Evolutionary conservation across 1,140 invertebrate species (phyloP), one percentile per base, ranked within the genome.

Genomic region (Brachionus rotundiformis): DNA sequence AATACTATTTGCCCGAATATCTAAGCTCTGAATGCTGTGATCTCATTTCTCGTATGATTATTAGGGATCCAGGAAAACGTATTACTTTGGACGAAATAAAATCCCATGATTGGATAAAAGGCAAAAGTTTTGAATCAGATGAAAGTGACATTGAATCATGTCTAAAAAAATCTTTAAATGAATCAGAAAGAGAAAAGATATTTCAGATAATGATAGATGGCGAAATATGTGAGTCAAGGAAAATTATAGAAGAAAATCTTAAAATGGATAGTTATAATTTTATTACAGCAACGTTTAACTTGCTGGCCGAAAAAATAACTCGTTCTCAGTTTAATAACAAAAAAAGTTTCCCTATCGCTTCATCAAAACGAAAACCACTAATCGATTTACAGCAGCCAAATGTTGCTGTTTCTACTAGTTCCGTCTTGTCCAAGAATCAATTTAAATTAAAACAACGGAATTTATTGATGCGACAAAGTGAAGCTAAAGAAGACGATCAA

Each of bases 201-300:
- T 91, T 98, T 76, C 93, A 96, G 83, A 95, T 94, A 90, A 98
- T 98, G 94, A 94, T 97, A 19, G 94, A 94, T 87, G 95, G 95
- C 83, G 92, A 86, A 49, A 96, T 98, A 81, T 95, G 94, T 77
- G 92, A 92, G 54, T 94, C 95, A 88, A 95, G 97, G 86, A 92
- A 96, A 88, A 96, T 97, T 84, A 87, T 94, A 83, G 93, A 95
- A 92, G 94, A 86, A 90, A 91, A 75, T 75, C 19, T 65, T n/a
- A 13, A 36, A 61, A 5, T 31, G 49, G 61, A 39, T 89, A 94
- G 95, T 85, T 99, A 99, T 88, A 96, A 97, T 89, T 95, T 98
- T 88, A 93, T 99, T 83, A 98, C 96, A 33, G 97, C 97, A 29
- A 99, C 96, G 31, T 99, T 98, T 89, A 99, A 95, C 89, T 89